Conservation (phyloP, 2,888 invertebrate species). For the Congeria kusceri region DNA sequence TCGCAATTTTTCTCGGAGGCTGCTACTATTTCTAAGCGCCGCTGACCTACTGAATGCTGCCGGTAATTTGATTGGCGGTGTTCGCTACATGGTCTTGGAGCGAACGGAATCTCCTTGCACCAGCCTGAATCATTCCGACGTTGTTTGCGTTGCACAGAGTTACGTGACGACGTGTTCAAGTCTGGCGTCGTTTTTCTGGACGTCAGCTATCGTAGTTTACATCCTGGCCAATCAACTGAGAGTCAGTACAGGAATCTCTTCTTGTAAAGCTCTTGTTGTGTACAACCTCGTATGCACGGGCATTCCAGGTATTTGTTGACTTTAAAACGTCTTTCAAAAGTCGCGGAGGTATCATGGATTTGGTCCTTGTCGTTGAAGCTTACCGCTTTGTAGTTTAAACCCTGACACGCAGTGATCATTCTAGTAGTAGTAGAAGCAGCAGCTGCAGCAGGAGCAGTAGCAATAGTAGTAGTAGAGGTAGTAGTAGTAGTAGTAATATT, state of each 20-base stretch:
- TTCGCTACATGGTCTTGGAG: conserved; percentile 17
- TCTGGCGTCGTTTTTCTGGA: conserved; percentile 62
- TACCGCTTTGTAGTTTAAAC: no score
- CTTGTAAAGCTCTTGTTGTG: neutral
- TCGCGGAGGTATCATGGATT: no score
- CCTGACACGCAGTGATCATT: no score
- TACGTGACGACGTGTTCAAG: conserved; percentile 52
- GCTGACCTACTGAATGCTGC: conserved; percentile 34
- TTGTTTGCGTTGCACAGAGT: conserved; percentile 55
- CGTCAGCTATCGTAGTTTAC: conserved; percentile 48
- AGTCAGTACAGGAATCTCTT: conserved; percentile 9
- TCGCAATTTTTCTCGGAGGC: conserved; percentile 20
- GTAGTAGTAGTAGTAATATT: no score
- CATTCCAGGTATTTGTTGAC: conserved; percentile 44
- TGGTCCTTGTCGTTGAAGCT: no score
- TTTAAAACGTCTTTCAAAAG: no score
- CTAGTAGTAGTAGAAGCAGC: no score
- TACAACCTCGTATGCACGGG: conserved; percentile 27
- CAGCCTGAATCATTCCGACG: neutral
- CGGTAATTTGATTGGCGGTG: conserved; percentile 18
- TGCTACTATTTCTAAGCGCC: conserved; percentile 19
- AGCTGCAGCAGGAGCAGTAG: no score
- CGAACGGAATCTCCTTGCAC: neutral
- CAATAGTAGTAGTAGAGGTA: no score
- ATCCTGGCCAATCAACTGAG: conserved; percentile 15